phyloP scores from a whole-genome alignment of 2,113 vertebrate species.

The Candoia aspera region DNA sequence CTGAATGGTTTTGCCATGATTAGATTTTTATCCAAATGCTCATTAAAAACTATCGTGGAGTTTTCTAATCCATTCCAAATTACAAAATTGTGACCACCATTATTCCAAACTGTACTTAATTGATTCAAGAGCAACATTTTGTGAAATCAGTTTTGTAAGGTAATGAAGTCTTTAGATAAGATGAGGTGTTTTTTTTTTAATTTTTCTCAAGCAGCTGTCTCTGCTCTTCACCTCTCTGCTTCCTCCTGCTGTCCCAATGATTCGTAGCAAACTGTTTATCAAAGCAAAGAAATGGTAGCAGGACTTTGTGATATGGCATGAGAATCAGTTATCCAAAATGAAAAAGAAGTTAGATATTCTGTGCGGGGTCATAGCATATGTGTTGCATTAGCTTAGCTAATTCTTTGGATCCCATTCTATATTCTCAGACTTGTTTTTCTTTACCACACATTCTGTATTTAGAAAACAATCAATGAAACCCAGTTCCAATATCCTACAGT shows the following conservation, averaged over 20 bases:
- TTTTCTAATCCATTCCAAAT: constrained; percentile 77
- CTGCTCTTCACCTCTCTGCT: background rate
- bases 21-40: constrained; percentile 77
- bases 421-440: background rate
- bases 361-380: background rate
- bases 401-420: background rate
- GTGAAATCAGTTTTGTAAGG: background rate
- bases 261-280: background rate
- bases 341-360: background rate
- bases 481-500: background rate
- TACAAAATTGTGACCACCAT: constrained; percentile 70
- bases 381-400: background rate
- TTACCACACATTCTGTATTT: background rate
- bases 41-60: constrained; percentile 75
- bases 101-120: constrained; percentile 53
- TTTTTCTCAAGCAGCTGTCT: background rate
- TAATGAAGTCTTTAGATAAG: background rate
- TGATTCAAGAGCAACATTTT: constrained; percentile 13
- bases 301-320: background rate
- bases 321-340: background rate
- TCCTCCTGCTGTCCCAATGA: background rate
- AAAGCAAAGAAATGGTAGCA: background rate
- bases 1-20: constrained; percentile 74
- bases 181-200: background rate
- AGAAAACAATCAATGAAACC: background rate